Base-by-base conservation (phyloP, 2,797 vertebrate genomes). In the Discoglossus pictus region DNA sequence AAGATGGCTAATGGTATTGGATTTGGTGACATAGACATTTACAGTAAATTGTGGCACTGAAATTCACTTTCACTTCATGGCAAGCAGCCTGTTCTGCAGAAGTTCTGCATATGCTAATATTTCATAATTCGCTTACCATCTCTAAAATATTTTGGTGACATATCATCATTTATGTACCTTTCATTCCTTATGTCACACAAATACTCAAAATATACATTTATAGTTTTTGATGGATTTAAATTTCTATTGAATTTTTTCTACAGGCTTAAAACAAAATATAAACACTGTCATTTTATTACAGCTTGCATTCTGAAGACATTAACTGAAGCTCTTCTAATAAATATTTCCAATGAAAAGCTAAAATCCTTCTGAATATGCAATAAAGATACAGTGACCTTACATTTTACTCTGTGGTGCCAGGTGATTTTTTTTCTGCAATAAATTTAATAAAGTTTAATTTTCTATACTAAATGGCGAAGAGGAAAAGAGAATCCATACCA, bases 341-440 rank as follows among this genome's bases (percentile, higher is more conserved):
- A 71, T 71, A 64, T 58, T 64, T 61, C 18, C 61, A 44, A 65
- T 42, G 61, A 65, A 65, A 44, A 43, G 51, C 68, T 71, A 71
- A 71, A 64, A 71, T 61, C 61, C 61, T 71, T 38, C 56, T 71
- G 68, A 71, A 71, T 71, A 71, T 71, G 52, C 61, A 71, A 65
- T 59, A 71, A 58, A 71, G 61, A 65, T 71, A 65, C 46, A 64
- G 68, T 71, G 68, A 71, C 68, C 68, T 71, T 71, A 71, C 68
- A 58, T 71, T 64, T 71, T 71, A 71, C 61, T 71, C 65, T 71
- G 68, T 61, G 64, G 68, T 65, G 68, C 68, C 68, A 64, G 53
- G 61, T 71, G 46, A 71, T 51, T 71, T 71, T 71, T 42, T 64
- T 71, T 71, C 68, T 24, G 68, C 48, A 71, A 71, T 71, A 71